Evolutionary conservation across 2,113 vertebrate genomes (phyloP), one percentile per base, ranked within the genome.

Genomic region (Tragelaphus imberbis): DNA sequence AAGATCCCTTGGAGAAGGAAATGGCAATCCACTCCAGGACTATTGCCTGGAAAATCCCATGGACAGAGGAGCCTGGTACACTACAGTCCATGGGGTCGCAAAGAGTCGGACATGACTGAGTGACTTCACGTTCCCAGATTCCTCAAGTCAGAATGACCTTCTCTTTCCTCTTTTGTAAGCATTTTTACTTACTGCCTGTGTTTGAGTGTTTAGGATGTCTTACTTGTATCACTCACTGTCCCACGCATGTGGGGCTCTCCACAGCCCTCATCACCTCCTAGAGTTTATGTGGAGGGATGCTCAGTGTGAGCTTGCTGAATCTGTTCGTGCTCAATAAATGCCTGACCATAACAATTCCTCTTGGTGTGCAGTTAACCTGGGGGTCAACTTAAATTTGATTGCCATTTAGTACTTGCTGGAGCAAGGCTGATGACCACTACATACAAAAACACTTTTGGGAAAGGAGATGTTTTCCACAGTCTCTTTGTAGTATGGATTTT

Each of bases 371-470:
- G 1, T 96, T 96, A 96, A 90, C 53, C 63, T 65, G 92, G 65
- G 19, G 55, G 71, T 88, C 79, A 95, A 90, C 92, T 88, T 61
- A 96, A 82, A 94, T 86, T 93, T 98, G 96, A 93, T 96, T 81
- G 79, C 28, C 47, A 44, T 56, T 93, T 87, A 92, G 71, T 30
- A 55, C 21, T 96, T 93, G 80, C 58, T 93, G 80, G 86, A 91
- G 51, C 33, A 96, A 65, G 21, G 27, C 61, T 87, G 56, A 87
- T 95, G 63, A 58, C 44, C 6, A 80, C 16, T 53, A 23, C 30
- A 19, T 36, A 21, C 61, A 91, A 44, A 93, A 63, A 59, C 17
- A 19, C 51, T 97, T 93, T 65, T 11, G 86, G 59, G 16, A 77
- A 33, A 91, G 13, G 58, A 61, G 25, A 10, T 25, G 61, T 88